Evolutionary conservation across 2,797 vertebrate species (phyloP).

Genomic region (Pagetopsis macropterus): DNA sequence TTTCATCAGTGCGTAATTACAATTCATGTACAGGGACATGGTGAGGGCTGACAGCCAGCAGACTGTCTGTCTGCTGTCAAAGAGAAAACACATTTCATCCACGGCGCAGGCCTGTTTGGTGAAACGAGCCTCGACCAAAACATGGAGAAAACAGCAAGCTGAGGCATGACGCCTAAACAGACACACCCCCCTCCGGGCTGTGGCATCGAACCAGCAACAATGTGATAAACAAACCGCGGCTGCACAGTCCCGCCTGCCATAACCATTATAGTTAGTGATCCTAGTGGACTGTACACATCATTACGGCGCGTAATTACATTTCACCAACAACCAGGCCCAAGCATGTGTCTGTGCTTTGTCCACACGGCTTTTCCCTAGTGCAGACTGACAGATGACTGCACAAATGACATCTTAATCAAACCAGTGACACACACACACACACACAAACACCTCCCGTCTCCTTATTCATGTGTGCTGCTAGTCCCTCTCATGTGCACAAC

Average conservation of each 20-base stretch:
- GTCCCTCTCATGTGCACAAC: constrained; percentile 11
- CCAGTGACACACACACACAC: constrained; percentile 25
- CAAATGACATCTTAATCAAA: constrained; percentile 63
- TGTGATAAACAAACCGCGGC: constrained; percentile 63
- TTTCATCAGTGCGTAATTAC: constrained; percentile 19
- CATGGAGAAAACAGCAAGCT: constrained; percentile 57
- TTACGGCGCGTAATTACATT: constrained; percentile 23
- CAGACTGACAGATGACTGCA: constrained; percentile 60
- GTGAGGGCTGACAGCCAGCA: constrained; percentile 11
- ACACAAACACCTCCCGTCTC: constrained; percentile 23
- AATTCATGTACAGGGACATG: constrained; percentile 3
- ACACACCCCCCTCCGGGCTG: constrained; percentile 78
- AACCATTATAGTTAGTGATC: constrained; percentile 9
- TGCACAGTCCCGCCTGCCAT: constrained; percentile 12
- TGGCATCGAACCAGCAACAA: constrained; percentile 65
- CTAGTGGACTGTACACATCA: constrained; percentile 36
- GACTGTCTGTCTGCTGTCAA: constrained; percentile 3
- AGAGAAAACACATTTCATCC: constrained; percentile 35
- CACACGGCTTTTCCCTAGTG: constrained; percentile 11
- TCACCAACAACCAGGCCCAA: constrained; percentile 42
- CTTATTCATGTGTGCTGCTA: constrained; percentile 20
- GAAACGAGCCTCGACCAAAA: constrained; percentile 37
- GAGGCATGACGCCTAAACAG: constrained; percentile 60
- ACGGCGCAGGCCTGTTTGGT: constrained; percentile 43
- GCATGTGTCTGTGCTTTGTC: constrained; percentile 12